phyloP scores from a whole-genome alignment of 2,888 invertebrate genomes.

The Synergus umbraculus region DNA sequence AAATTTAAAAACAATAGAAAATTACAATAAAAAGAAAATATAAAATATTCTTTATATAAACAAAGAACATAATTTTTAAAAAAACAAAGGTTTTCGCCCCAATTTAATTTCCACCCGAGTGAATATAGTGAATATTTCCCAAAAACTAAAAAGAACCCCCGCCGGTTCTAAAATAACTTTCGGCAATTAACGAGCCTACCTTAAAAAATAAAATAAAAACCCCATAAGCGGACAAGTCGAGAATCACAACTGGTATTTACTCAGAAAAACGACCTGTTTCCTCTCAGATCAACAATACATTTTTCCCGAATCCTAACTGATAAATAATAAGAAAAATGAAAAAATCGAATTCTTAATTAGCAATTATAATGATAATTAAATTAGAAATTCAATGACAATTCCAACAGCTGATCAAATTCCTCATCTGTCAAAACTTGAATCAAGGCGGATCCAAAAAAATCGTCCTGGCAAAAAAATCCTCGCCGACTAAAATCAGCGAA shows the following conservation, averaged over 20 bases:
- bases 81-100: neutral
- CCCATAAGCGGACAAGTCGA: neutral
- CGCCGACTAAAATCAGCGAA: neutral
- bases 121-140: neutral
- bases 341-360: neutral
- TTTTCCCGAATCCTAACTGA: neutral
- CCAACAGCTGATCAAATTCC: conserved; percentile 36
- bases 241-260: neutral
- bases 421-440: conserved; percentile 35
- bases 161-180: neutral
- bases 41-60: neutral
- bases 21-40: too few relatives aligned
- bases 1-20: too few relatives aligned
- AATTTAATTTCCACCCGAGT: neutral
- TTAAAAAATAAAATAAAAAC: neutral
- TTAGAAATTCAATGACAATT: conserved; percentile 8
- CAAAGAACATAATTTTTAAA: too few relatives aligned
- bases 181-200: conserved; percentile 10
- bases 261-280: conserved; percentile 2
- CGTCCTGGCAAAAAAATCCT: neutral
- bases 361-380: neutral
- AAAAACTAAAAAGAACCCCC: too few relatives aligned
- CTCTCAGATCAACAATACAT: neutral
- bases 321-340: neutral
- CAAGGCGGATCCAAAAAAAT: neutral